Evolutionary conservation across 2,888 invertebrate genomes (phyloP).

Genomic region (Parapristionchus giblindavisi): DNA sequence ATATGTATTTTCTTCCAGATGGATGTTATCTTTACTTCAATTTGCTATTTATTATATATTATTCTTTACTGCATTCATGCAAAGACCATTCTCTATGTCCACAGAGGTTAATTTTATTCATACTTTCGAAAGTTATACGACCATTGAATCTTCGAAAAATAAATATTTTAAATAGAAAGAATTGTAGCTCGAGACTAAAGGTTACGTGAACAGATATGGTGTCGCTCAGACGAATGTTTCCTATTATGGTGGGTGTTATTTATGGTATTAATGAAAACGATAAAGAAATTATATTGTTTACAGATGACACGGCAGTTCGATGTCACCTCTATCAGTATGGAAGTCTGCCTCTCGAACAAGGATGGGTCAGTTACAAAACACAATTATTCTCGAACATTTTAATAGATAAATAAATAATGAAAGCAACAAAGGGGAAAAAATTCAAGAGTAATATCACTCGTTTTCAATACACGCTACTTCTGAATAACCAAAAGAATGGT

Average conservation of each 20-base stretch:
- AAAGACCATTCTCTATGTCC: constrained; percentile 26
- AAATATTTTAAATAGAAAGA: background rate
- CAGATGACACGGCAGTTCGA: constrained; percentile 39
- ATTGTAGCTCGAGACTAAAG: constrained; percentile 19
- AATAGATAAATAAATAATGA: background rate
- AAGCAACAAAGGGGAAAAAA: background rate
- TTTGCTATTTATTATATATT: constrained; percentile 30
- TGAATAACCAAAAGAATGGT: background rate
- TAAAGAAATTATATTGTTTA: background rate
- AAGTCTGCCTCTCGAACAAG: background rate
- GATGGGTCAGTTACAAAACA: constrained; percentile 20
- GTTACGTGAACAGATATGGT: constrained; percentile 3
- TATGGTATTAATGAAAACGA: background rate
- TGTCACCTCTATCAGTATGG: constrained; percentile 46
- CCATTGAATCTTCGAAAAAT: too few relatives aligned
- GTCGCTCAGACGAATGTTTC: background rate
- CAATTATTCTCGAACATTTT: background rate
- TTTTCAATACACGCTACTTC: background rate
- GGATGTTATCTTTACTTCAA: constrained; percentile 8
- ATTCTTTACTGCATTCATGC: constrained; percentile 31
- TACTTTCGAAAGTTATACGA: background rate
- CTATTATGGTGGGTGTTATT: background rate
- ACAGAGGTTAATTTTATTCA: constrained; percentile 6
- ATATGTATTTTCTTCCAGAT: background rate
- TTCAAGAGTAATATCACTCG: background rate